phyloP scores from a whole-genome alignment of 2,888 invertebrate species.

The Calliopum simillimum region DNA sequence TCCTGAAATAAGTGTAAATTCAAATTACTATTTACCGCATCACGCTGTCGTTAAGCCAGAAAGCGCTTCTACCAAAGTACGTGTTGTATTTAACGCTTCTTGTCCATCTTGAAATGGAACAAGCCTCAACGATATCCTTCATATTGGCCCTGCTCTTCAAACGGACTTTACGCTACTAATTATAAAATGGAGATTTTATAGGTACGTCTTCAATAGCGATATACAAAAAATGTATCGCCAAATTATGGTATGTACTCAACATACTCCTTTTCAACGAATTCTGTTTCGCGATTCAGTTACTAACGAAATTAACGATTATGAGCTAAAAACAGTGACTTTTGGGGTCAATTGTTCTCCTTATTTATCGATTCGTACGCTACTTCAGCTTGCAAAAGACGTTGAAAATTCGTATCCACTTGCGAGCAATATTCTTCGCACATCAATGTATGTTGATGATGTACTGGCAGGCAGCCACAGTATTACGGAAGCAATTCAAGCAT shows the following conservation, averaged over 20 bases:
- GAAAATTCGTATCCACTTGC: slow-evolving; percentile 29
- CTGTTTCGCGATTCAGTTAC: too few species aligned
- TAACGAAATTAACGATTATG: too few species aligned
- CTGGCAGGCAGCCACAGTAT: slow-evolving; percentile 37
- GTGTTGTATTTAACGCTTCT: slow-evolving; percentile 7
- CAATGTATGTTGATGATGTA: slow-evolving; percentile 41
- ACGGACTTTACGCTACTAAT: slow-evolving; percentile 14
- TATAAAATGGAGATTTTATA: slow-evolving; percentile 21
- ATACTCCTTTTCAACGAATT: too few species aligned
- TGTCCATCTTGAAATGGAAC: not conserved
- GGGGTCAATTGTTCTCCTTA: too few species aligned
- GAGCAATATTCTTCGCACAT: slow-evolving; percentile 33
- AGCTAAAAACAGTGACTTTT: too few species aligned
- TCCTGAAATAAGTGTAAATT: not conserved
- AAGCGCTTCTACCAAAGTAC: slow-evolving; percentile 10
- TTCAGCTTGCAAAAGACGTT: slow-evolving; percentile 33
- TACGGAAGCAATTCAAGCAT: slow-evolving; percentile 14
- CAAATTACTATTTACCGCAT: too few species aligned
- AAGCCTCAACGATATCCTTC: slow-evolving; percentile 26
- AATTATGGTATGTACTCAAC: too few species aligned
- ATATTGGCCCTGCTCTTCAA: slow-evolving; percentile 20
- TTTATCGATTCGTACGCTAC: too few species aligned
- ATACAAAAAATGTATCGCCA: slow-evolving; percentile 26
- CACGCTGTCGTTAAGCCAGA: not conserved
- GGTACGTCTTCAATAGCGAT: slow-evolving; percentile 19